Base-by-base conservation (phyloP, 2,888 invertebrate genomes). In the Leptopilina drosophilae region DNA sequence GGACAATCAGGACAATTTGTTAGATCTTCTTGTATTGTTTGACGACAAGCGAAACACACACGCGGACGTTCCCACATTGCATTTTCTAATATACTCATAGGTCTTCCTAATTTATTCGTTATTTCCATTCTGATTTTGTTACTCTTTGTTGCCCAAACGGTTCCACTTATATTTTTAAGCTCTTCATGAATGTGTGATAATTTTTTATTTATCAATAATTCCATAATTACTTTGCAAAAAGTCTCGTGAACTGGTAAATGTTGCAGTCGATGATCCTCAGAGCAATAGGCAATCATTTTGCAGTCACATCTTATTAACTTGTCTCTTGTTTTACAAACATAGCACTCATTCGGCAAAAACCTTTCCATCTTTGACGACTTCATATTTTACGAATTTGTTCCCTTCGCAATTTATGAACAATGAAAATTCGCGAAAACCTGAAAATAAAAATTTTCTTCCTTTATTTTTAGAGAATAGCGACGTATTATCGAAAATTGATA, bases 1-100 rank as follows among this genome's bases (percentile, higher is more conserved):
- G 66, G 66, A 15, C 67, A 20, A 67, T 20, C 67, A 11, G 67
- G 49, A 67, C 67, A 67, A 46, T 46, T 46, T n/a, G 0, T 49
- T 11, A 67, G 0, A 4, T 20, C 1, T 15, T 67, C 11, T 67
- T 67, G 49, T 6, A 7, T 67, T n/a, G 46, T 5, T 49, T 67
- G 20, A 8, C 12, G 46, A 20, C 67, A 67, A 4, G 15, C 67
- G 20, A 9, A 67, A 49, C 42, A 67, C 5, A 15, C 46, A 15
- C 67, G 46, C 11, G 49, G 67, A 20, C 5, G 11, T 12, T 15
- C 7, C 6, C n/a, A 5, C 11, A 67, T 9, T 15, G n/a, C 9
- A 6, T 15, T 8, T 14, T 67, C 67, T 9, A 11, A 15, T 15
- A 11, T 2, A 6, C 12, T 5, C 46, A 67, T 11, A 49, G 12